Evolutionary conservation across 2,113 vertebrate species (phyloP).

Genomic region (Lepus americanus): DNA sequence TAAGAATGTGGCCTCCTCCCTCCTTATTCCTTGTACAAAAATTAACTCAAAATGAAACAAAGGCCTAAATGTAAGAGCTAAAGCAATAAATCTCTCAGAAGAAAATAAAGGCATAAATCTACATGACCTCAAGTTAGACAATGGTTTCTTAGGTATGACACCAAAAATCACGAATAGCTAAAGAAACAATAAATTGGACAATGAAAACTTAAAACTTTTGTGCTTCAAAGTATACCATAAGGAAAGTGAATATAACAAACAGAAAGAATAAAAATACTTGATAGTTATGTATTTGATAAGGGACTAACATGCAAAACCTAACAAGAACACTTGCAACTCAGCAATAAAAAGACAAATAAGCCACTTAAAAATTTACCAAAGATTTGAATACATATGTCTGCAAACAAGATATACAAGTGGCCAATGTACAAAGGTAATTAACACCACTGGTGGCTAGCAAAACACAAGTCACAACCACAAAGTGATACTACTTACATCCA

Average conservation of each 20-base stretch:
- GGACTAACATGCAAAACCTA: not conserved
- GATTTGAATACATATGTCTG: constrained; percentile 14
- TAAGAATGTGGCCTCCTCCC: not conserved
- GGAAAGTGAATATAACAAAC: not conserved
- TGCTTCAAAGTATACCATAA: not conserved
- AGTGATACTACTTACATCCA: not conserved
- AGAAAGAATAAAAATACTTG: constrained; percentile 7
- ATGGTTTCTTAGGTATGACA: not conserved
- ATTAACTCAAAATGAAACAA: not conserved
- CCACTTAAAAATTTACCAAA: not conserved
- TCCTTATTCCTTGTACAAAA: not conserved
- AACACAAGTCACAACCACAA: constrained; percentile 53
- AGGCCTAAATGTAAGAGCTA: not conserved
- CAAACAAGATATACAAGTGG: constrained; percentile 25
- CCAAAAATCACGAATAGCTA: constrained; percentile 13
- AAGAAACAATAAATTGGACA: not conserved
- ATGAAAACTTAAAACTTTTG: not conserved
- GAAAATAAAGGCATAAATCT: constrained; percentile 2
- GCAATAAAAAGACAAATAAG: constrained; percentile 5
- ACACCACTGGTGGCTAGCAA: not conserved
- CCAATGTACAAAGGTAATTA: not conserved
- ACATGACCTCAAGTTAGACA: not conserved
- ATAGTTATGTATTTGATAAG: not conserved
- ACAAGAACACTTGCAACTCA: constrained; percentile 18
- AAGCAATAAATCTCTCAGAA: constrained; percentile 11